These are phyloP conservation scores for Zelostemma sp. DNA, from an alignment of 1,140 invertebrate genomes.

Conservation along the genomic window DNA sequence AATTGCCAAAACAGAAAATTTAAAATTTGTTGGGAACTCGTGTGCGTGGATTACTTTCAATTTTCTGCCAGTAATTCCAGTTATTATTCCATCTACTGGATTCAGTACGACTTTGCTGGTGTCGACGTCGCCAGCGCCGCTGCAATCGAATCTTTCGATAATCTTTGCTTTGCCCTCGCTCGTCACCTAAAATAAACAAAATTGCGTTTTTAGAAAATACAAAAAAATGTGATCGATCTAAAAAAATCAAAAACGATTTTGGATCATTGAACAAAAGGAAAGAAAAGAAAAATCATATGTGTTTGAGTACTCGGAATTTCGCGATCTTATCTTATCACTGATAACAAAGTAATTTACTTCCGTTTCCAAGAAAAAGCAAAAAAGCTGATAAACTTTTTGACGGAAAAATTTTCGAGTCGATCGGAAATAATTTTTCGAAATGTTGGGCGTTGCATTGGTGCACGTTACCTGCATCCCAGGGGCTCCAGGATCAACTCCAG, in stretches of 20 bases:
- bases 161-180: constrained; percentile 92
- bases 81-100: constrained; percentile 79
- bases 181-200: constrained; percentile 76
- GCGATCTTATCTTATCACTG: too few relatives aligned
- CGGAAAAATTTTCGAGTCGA: too few relatives aligned
- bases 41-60: constrained; percentile 77
- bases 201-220: neutral
- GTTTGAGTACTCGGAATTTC: too few relatives aligned
- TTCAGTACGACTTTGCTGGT: constrained; percentile 86
- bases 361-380: too few relatives aligned
- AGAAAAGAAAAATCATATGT: too few relatives aligned
- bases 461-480: constrained; percentile 87
- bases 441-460: too few relatives aligned
- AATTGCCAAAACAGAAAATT: too few relatives aligned
- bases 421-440: too few relatives aligned
- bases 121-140: constrained; percentile 94
- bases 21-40: too few relatives aligned
- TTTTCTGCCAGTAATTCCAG: constrained; percentile 88
- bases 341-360: too few relatives aligned
- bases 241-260: neutral
- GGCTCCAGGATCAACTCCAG: constrained; percentile 96
- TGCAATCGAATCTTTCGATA: constrained; percentile 95
- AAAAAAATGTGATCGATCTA: neutral
- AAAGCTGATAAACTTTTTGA: too few relatives aligned
- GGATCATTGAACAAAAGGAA: too few relatives aligned